phyloP scores from a whole-genome alignment of 1,140 invertebrate genomes.

The Neocloeon triangulifer region DNA sequence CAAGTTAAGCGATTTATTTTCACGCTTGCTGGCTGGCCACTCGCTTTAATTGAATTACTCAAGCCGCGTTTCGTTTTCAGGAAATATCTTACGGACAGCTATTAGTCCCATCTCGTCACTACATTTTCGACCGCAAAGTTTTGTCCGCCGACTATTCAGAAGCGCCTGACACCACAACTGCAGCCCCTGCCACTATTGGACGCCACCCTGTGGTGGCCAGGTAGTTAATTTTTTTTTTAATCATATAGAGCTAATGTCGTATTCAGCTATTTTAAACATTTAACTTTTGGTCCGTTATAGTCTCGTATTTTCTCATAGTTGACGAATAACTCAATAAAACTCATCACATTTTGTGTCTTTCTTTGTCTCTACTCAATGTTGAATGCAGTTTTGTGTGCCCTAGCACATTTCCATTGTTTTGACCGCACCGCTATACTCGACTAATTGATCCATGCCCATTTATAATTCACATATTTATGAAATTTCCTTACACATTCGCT shows the following conservation, averaged over 20 bases:
- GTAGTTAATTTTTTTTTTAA: slow-evolving; percentile 19
- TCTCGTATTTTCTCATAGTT: no score
- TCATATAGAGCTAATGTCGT: slow-evolving; percentile 1
- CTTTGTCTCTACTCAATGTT: slow-evolving; percentile 3
- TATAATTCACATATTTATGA: no score
- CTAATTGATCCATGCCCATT: no score
- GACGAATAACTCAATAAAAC: no score
- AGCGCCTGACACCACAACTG: slow-evolving; percentile 21
- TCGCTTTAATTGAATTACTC: slow-evolving; percentile 3
- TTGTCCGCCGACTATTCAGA: slow-evolving; percentile 26
- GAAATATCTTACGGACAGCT: slow-evolving; percentile 73
- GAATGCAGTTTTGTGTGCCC: no score
- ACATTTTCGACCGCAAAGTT: slow-evolving; percentile 23
- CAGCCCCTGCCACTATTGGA: slow-evolving; percentile 18
- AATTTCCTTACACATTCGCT: no score
- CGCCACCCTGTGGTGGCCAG: slow-evolving; percentile 38
- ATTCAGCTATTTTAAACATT: no score
- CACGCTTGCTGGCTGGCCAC: no score
- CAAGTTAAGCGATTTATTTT: no score
- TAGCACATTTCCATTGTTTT: no score
- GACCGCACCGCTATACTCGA: background rate
- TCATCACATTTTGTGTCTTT: no score
- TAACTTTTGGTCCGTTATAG: no score
- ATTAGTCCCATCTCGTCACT: slow-evolving; percentile 47
- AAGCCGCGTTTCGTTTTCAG: slow-evolving; percentile 14